Evolutionary conservation across 1,140 invertebrate species (phyloP).

Genomic region (Oscheius sp.): DNA sequence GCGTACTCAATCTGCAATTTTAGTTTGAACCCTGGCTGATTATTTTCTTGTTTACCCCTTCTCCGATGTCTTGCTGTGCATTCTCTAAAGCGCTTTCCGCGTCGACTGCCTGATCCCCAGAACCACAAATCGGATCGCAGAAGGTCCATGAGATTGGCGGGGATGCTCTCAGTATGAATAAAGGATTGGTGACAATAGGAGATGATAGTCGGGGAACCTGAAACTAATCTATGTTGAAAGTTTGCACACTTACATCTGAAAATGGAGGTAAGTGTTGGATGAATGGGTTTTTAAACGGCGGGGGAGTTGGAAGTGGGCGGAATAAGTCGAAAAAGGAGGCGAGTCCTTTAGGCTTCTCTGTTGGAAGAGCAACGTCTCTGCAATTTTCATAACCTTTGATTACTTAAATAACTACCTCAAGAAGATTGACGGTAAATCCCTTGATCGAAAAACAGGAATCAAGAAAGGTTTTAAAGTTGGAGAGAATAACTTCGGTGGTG

Average conservation of each 20-base stretch:
- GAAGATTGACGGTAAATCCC: too few relatives aligned
- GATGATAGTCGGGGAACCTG: background rate
- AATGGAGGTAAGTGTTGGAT: background rate
- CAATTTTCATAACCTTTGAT: too few relatives aligned
- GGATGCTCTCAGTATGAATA: conserved; percentile 10
- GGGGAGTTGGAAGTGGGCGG: background rate
- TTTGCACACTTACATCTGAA: background rate
- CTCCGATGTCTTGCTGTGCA: conserved; percentile 19
- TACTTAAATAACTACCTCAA: too few relatives aligned
- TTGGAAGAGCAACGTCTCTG: background rate
- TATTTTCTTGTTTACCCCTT: conserved; percentile 7
- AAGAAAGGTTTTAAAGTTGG: too few relatives aligned
- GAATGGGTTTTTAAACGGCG: background rate
- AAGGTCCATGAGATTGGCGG: conserved; percentile 34
- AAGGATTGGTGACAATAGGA: background rate
- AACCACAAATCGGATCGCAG: conserved; percentile 25
- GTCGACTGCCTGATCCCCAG: conserved; percentile 30
- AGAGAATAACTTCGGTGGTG: too few relatives aligned
- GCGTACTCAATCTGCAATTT: background rate
- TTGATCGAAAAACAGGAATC: too few relatives aligned
- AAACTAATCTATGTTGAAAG: background rate
- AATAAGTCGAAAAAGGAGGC: background rate
- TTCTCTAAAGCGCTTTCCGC: conserved; percentile 23
- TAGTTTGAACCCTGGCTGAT: background rate
- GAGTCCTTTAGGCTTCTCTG: too few relatives aligned